phyloP scores from a whole-genome alignment of 2,888 invertebrate genomes.

The Sphaerophoria taeniata region DNA sequence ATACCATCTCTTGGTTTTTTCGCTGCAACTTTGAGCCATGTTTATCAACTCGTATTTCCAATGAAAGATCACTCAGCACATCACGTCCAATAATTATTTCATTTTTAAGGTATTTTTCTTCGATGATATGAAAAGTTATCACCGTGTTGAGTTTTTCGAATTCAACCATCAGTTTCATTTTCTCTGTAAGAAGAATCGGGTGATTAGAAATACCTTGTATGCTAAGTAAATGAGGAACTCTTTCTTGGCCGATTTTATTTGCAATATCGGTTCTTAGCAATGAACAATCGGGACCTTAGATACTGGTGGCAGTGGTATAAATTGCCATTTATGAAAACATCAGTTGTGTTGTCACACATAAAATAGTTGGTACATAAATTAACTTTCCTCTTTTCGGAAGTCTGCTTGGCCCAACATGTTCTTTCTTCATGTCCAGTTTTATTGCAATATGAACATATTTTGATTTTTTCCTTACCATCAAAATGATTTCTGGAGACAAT shows the following conservation, averaged over 20 bases:
- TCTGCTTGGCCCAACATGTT: slow-evolving; percentile 56
- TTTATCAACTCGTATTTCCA: slow-evolving; percentile 2
- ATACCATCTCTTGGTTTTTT: not conserved
- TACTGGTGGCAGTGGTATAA: slow-evolving; percentile 20
- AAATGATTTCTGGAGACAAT: not conserved
- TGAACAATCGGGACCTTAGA: slow-evolving; percentile 10
- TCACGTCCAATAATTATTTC: slow-evolving; percentile 13
- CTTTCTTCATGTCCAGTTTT: slow-evolving; percentile 57
- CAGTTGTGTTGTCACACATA: slow-evolving; percentile 29
- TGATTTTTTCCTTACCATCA: not conserved
- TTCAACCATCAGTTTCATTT: not conserved
- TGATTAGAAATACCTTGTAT: slow-evolving; percentile 8
- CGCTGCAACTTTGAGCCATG: not conserved
- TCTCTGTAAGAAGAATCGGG: not conserved
- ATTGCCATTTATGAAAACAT: slow-evolving; percentile 40
- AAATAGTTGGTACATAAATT: slow-evolving; percentile 34
- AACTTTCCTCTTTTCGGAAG: slow-evolving; percentile 40
- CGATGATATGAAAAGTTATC: not conserved
- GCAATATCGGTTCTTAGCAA: slow-evolving; percentile 34
- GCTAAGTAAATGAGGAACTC: not conserved
- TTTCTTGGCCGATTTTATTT: not conserved
- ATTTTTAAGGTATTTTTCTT: not conserved
- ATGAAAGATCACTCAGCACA: not conserved
- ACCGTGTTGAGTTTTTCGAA: slow-evolving; percentile 1
- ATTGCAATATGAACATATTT: slow-evolving; percentile 24